These are phyloP conservation scores for Akabosia matsudoensis DNA, from an alignment of 1,140 invertebrate species.

Conservation along the genomic window DNA sequence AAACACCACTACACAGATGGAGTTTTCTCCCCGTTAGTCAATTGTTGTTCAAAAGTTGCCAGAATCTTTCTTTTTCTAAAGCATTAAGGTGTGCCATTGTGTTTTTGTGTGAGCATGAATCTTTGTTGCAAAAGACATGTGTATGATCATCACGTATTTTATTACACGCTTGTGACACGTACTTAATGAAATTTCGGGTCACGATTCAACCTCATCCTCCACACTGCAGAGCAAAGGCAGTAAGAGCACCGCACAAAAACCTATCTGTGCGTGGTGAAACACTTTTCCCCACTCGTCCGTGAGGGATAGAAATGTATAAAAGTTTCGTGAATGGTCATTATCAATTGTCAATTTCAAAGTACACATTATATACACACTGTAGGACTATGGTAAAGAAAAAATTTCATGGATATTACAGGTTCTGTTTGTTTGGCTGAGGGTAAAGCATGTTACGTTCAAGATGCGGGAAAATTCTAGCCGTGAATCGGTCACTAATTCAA, in stretches of 20 bases:
- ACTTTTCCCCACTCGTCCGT: too few species aligned
- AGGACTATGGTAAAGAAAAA: too few species aligned
- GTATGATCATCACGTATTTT: constrained; percentile 29
- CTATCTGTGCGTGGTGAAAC: neutral
- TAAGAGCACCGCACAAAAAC: too few species aligned
- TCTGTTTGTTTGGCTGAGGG: too few species aligned
- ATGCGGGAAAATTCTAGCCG: too few species aligned
- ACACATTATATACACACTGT: too few species aligned
- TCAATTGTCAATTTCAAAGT: too few species aligned
- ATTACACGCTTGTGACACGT: constrained; percentile 24
- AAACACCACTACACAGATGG: neutral
- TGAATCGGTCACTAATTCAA: too few species aligned
- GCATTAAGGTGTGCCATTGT: neutral
- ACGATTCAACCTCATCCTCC: constrained; percentile 21
- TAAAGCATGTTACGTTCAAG: too few species aligned
- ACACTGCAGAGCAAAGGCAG: neutral
- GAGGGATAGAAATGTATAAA: too few species aligned
- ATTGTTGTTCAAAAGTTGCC: neutral
- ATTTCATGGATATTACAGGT: too few species aligned
- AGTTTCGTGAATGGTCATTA: too few species aligned
- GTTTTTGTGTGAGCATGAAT: neutral
- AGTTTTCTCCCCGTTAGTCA: neutral
- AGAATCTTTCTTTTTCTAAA: neutral
- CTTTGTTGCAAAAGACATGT: constrained; percentile 16
- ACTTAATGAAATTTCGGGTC: constrained; percentile 32